These are phyloP conservation scores for Pogona vitticeps DNA, from an alignment of 2,113 vertebrate genomes.

Conservation along the genomic window DNA sequence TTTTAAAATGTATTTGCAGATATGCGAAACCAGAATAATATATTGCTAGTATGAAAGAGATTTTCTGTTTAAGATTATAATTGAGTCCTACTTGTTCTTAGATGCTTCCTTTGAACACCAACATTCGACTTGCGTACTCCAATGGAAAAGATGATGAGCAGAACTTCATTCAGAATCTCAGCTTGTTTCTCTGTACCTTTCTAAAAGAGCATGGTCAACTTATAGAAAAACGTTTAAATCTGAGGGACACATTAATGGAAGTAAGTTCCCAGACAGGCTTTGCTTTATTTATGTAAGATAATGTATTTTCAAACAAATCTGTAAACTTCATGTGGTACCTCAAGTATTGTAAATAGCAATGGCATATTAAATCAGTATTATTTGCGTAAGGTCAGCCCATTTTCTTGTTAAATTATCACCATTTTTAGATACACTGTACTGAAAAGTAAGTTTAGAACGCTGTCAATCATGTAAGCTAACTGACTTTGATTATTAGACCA, in stretches of 20 bases:
- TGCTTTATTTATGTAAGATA: not conserved
- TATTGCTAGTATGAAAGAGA: not conserved
- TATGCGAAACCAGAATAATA: not conserved
- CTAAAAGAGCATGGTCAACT: conserved; percentile 97
- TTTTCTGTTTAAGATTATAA: not conserved
- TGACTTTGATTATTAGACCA: not conserved
- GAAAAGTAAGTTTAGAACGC: not conserved
- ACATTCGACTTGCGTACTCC: conserved; percentile 94
- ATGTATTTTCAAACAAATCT: not conserved
- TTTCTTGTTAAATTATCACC: not conserved
- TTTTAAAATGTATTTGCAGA: not conserved
- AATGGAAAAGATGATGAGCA: conserved; percentile 99
- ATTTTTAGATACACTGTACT: not conserved
- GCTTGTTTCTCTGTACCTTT: conserved; percentile 98
- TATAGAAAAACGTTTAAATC: conserved; percentile 94
- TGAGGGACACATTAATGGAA: conserved; percentile 97
- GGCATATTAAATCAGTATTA: not conserved
- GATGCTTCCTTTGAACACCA: conserved; percentile 99
- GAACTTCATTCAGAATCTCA: conserved; percentile 99
- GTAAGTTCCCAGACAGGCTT: conserved; percentile 67
- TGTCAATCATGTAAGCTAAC: not conserved
- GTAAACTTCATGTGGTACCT: not conserved
- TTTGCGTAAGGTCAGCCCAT: not conserved
- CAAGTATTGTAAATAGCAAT: not conserved
- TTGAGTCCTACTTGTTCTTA: conserved; percentile 58